A percentile compares a stretch with the other conserved stretches of the same genome.
Evolutionary conservation across 2,888 invertebrate genomes (phyloP).

Genomic region (Dryocosmus kuriphilus): DNA sequence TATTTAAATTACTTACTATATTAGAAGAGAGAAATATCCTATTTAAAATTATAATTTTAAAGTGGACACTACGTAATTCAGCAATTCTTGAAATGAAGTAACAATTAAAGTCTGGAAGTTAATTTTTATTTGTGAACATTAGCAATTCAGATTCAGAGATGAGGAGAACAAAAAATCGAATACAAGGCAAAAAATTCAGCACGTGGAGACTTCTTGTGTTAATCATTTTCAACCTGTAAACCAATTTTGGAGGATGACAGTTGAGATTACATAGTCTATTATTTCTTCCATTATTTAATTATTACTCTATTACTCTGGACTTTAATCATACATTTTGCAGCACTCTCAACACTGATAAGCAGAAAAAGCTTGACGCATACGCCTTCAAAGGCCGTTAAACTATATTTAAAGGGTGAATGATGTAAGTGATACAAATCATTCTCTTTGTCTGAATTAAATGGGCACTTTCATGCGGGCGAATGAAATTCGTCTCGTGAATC

Average conservation of each 20-base stretch:
- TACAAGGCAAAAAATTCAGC: neutral
- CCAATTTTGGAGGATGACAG: neutral
- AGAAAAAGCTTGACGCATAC: neutral
- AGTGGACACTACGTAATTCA: neutral
- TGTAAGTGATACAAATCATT: constrained; percentile 12
- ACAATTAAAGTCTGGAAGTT: neutral
- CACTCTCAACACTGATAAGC: constrained; percentile 1
- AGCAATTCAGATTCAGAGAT: neutral
- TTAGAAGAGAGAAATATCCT: neutral
- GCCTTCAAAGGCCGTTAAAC: neutral
- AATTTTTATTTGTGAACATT: neutral
- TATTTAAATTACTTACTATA: neutral
- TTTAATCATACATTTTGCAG: constrained; percentile 19
- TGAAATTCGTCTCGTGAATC: neutral
- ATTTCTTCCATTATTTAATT: constrained; percentile 7
- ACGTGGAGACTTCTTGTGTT: neutral
- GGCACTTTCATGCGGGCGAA: neutral
- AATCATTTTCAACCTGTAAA: constrained; percentile 5
- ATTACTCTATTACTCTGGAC: constrained; percentile 5
- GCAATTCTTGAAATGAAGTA: neutral
- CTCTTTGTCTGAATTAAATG: constrained; percentile 2
- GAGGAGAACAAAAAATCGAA: neutral
- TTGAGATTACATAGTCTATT: neutral
- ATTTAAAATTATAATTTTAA: neutral
- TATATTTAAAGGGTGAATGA: constrained; percentile 9